Base-by-base conservation (phyloP, 2,113 vertebrate genomes). In the Gavia stellata region DNA sequence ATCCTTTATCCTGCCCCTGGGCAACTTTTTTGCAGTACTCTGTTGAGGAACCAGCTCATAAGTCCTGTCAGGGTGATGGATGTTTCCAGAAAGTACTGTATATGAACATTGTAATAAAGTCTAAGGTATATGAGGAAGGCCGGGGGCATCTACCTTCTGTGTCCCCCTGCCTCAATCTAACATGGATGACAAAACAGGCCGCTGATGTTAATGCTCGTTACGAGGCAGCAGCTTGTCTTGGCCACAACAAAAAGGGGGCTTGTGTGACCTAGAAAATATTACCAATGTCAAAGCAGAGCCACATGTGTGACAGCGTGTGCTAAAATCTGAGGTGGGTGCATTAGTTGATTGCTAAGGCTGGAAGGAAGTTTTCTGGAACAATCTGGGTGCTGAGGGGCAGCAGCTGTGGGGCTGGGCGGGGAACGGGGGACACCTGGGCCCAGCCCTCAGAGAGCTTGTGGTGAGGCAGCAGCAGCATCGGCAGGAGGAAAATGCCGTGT, bases 401-500 rank as follows among this genome's bases (percentile, higher is more conserved):
- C n/a, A 65, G 62, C 58, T 72, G 58, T 18, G 66, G 52, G 74
- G 40, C 29, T 4, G 21, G 38, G 52, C 5, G 3, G 42, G 14
- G 24, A 21, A 29, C 0, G 0, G 7, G 61, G 34, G 15, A 4
- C 58, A 45, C 34, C 77, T 77, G 82, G 24, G 70, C 14, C n/a
- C 25, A 14, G 17, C 34, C 29, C 33, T 72, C n/a, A 3, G 1
- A 10, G 33, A 24, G 50, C 5, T 1, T 2, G 1, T 8, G 29
- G n/a, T 29, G 45, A 7, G 17, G 15, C 14, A 12, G 53, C 36
- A 19, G 71, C 62, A 44, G 25, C 33, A 29, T 0, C 0, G 0
- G 1, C 0, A 3, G 38, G 6, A 72, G 59, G 42, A 25, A 62
- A 42, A 31, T 3, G 4, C 5, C 0, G 2, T 0, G 2, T 36